Conservation (phyloP, 2,113 vertebrate genomes). For the Rhinoptilus africanus region DNA sequence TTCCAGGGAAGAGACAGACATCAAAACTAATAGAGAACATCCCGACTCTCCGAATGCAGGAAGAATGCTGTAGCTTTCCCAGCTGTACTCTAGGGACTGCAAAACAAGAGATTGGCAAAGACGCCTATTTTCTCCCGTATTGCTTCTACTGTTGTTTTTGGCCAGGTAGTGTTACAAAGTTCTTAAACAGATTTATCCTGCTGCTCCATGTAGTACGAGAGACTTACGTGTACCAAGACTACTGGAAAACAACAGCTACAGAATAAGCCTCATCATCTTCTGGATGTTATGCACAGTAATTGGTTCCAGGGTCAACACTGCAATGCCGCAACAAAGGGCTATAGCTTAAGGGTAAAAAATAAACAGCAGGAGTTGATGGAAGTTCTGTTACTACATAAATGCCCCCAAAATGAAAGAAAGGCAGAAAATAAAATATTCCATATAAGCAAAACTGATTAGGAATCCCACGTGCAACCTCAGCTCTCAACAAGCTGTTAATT, state of each 20-base stretch:
- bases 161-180: not conserved
- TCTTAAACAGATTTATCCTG: not conserved
- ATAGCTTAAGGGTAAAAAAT: constrained; percentile 50
- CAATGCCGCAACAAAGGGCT: constrained; percentile 34
- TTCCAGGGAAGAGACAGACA: constrained; percentile 34
- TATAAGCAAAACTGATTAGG: not conserved
- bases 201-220: not conserved
- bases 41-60: not conserved
- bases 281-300: constrained; percentile 11
- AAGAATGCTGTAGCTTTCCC: constrained; percentile 1
- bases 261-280: not conserved
- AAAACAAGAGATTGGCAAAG: not conserved
- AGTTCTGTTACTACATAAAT: not conserved
- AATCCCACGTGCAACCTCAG: not conserved
- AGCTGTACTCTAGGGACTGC: not conserved
- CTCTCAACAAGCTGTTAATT: constrained; percentile 11
- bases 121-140: not conserved
- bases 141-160: not conserved
- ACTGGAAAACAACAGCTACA: constrained; percentile 15
- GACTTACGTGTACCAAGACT: not conserved
- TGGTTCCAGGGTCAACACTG: constrained; percentile 56
- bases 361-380: constrained; percentile 47
- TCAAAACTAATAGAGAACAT: constrained; percentile 63
- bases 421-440: not conserved
- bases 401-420: not conserved